Evolutionary conservation across 2,797 vertebrate genomes (phyloP).

Genomic region (Gymnothorax javanicus): DNA sequence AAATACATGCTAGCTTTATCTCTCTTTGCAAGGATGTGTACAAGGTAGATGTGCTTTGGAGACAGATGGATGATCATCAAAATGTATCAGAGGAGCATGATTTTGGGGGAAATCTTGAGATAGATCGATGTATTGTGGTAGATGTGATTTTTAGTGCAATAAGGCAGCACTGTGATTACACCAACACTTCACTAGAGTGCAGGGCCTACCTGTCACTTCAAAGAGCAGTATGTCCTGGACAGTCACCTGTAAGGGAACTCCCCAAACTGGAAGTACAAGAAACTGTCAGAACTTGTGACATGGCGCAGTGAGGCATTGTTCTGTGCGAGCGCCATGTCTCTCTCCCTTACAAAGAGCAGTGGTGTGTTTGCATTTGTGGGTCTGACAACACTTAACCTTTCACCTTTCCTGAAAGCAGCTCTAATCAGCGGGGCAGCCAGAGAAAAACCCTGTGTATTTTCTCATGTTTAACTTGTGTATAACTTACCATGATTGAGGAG

Average conservation of each 20-base stretch:
- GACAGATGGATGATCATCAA: background rate
- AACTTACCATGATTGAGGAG: slow-evolving; percentile 38
- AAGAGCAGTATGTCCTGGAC: background rate
- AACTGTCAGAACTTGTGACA: background rate
- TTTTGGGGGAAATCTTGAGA: too few species aligned
- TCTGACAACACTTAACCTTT: slow-evolving; percentile 48
- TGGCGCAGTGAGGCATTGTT: background rate
- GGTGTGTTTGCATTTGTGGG: slow-evolving; percentile 26
- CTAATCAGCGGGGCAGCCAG: background rate
- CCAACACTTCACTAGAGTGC: background rate
- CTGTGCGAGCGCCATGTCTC: background rate
- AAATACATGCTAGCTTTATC: background rate
- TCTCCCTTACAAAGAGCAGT: slow-evolving; percentile 16
- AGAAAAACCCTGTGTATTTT: slow-evolving; percentile 21
- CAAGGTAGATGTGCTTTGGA: background rate
- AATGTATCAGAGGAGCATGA: too few species aligned
- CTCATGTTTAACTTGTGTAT: slow-evolving; percentile 27
- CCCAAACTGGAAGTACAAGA: background rate
- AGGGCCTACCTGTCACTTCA: background rate
- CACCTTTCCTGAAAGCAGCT: slow-evolving; percentile 36
- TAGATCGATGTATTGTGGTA: background rate
- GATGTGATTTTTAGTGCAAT: background rate
- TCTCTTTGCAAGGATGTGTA: background rate
- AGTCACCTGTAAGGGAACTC: background rate
- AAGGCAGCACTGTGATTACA: background rate